Evolutionary conservation across 2,888 invertebrate genomes (phyloP).

Genomic region (Leptinotarsa rubiginosa): DNA sequence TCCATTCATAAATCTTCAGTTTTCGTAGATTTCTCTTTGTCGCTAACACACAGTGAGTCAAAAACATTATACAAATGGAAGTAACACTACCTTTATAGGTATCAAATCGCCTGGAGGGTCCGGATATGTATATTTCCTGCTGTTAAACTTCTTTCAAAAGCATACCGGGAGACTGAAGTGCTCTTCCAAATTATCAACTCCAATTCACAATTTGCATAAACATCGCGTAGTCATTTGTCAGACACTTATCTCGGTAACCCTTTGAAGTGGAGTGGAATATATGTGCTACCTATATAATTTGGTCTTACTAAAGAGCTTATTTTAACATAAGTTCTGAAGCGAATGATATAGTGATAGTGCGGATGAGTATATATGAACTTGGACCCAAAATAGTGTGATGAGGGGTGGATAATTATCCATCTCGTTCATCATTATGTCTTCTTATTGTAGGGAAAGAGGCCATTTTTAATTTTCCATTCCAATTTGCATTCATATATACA

Average conservation of each 20-base stretch:
- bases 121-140: neutral
- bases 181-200: neutral
- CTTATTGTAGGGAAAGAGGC: neutral
- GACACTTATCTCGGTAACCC: slow-evolving; percentile 10
- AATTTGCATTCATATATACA: too few species aligned
- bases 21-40: too few species aligned
- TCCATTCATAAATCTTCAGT: too few species aligned
- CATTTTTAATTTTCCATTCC: too few species aligned
- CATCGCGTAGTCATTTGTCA: slow-evolving; percentile 9
- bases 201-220: slow-evolving; percentile 5
- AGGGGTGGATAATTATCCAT: too few species aligned
- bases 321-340: neutral
- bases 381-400: too few species aligned
- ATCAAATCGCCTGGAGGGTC: neutral
- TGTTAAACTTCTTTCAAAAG: neutral
- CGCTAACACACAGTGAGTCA: too few species aligned
- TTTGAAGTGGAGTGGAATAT: slow-evolving; percentile 7
- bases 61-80: too few species aligned
- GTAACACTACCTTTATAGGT: too few species aligned
- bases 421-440: too few species aligned
- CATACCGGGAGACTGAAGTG: neutral
- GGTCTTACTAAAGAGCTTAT: neutral
- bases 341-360: neutral
- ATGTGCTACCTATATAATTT: slow-evolving; percentile 5
- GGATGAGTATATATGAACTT: neutral